Evolutionary conservation across 2,888 invertebrate species (phyloP).

Genomic region (Plutella xylostella): DNA sequence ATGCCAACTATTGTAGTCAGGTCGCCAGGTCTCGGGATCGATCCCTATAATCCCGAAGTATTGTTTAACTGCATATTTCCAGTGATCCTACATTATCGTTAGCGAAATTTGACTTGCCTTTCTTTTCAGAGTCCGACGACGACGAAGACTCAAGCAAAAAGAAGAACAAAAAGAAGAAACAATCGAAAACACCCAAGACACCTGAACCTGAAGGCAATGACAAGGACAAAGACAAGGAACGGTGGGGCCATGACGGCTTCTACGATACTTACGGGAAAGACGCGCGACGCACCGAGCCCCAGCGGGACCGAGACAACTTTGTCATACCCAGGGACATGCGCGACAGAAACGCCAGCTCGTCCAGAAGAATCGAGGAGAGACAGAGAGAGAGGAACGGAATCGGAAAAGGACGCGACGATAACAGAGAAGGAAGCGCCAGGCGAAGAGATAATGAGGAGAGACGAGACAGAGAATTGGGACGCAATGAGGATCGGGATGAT

Average conservation of each 20-base stretch:
- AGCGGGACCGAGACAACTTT: slow-evolving; percentile 30
- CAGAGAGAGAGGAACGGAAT: slow-evolving; percentile 5
- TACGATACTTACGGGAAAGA: slow-evolving; percentile 55
- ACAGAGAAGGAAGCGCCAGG: slow-evolving; percentile 14
- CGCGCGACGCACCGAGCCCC: slow-evolving; percentile 34
- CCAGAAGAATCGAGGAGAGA: neutral
- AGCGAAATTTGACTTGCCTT: neutral
- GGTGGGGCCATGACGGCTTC: slow-evolving; percentile 60
- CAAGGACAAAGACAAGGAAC: slow-evolving; percentile 28
- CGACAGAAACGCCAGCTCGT: neutral
- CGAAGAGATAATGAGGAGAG: slow-evolving; percentile 7
- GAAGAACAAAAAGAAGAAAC: slow-evolving; percentile 25
- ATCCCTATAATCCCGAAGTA: too few species aligned
- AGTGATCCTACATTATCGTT: too few species aligned
- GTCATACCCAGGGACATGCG: slow-evolving; percentile 24
- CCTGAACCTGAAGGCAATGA: slow-evolving; percentile 22
- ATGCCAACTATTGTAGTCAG: too few species aligned
- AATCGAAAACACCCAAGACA: slow-evolving; percentile 30
- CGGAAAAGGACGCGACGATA: slow-evolving; percentile 5
- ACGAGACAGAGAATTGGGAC: slow-evolving; percentile 8
- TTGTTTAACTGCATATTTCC: too few species aligned
- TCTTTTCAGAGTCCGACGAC: slow-evolving; percentile 33
- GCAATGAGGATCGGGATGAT: slow-evolving; percentile 2
- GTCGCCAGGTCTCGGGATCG: too few species aligned
- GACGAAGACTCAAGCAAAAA: slow-evolving; percentile 31